Percentiles rank a stretch among this genome's conserved stretches.
Conservation (phyloP, 1,140 invertebrate species). For the Drosophila ananassae region DNA sequence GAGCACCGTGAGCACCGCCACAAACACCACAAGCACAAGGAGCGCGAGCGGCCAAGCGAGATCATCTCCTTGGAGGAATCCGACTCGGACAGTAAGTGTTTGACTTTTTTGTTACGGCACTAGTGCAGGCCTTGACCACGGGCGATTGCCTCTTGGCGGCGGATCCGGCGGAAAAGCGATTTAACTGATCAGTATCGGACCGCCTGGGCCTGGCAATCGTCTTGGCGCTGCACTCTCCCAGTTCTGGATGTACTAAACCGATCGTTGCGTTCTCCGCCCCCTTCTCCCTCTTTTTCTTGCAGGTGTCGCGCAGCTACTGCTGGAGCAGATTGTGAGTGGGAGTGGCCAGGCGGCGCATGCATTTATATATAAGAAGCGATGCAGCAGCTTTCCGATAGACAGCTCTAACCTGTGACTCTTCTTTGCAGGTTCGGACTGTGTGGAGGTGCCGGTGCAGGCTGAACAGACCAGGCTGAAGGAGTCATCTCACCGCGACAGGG, state of each 20-base stretch:
- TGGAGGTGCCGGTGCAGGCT: constrained; percentile 66
- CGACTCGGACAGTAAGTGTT: constrained; percentile 72
- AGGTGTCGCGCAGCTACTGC: constrained; percentile 31
- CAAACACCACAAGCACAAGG: constrained; percentile 72
- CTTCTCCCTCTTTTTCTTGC: constrained; percentile 39
- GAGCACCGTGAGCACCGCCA: constrained; percentile 66
- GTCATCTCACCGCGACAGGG: constrained; percentile 32
- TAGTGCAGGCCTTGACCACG: constrained; percentile 55
- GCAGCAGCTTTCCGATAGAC: background rate
- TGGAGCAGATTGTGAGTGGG: constrained; percentile 56
- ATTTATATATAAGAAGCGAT: constrained; percentile 21
- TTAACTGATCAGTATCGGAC: constrained; percentile 25
- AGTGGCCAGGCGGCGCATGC: constrained; percentile 11
- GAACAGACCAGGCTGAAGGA: constrained; percentile 33
- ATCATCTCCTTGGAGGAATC: constrained; percentile 77
- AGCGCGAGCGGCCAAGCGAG: constrained; percentile 57
- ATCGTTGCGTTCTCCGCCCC: constrained; percentile 40
- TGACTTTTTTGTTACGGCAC: background rate
- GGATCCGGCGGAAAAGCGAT: constrained; percentile 57
- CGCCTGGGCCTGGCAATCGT: constrained; percentile 33
- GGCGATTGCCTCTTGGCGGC: constrained; percentile 44
- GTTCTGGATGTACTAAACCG: constrained; percentile 47
- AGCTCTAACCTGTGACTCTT: constrained; percentile 26
- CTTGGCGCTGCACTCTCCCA: constrained; percentile 50
- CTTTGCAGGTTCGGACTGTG: constrained; percentile 75